Evolutionary conservation across 30 jellyfish, hydroid and myxozoan genomes (phyloP).

Genomic region (Aurelia sp.): DNA sequence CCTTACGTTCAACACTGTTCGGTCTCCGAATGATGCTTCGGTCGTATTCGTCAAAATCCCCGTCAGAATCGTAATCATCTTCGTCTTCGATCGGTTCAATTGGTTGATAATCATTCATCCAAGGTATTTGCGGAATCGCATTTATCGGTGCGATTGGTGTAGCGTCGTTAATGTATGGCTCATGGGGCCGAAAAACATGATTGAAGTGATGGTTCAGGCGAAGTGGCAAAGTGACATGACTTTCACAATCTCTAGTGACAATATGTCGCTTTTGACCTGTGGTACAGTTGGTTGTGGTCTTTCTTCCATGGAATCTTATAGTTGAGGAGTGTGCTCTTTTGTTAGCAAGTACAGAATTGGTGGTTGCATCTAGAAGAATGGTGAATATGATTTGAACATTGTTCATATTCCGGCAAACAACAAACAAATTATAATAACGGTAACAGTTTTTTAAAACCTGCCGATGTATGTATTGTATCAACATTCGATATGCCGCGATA

Average conservation of each 20-base stretch:
- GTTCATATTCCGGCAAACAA: no score
- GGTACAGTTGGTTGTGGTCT: slow-evolving; percentile 10
- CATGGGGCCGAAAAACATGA: slow-evolving; percentile 51
- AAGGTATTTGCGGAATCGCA: slow-evolving; percentile 40
- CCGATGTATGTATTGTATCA: no score
- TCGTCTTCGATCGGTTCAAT: slow-evolving; percentile 38
- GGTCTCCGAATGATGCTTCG: background rate
- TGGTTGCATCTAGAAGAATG: no score
- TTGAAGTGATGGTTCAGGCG: background rate
- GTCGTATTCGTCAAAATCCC: background rate
- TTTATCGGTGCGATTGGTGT: slow-evolving; percentile 54
- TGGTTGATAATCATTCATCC: slow-evolving; percentile 73
- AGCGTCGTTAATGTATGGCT: slow-evolving; percentile 53
- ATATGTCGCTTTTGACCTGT: slow-evolving; percentile 10
- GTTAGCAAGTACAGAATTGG: no score
- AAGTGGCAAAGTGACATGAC: slow-evolving; percentile 9
- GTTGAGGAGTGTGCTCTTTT: background rate
- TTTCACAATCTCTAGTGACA: slow-evolving; percentile 3
- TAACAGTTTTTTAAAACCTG: no score
- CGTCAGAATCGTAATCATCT: slow-evolving; percentile 11
- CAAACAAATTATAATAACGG: no score
- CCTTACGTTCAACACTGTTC: no score
- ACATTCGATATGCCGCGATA: no score
- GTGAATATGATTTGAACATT: no score
- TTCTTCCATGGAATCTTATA: background rate